Percentiles rank a stretch among this genome's conserved stretches.
Conservation (phyloP, 2,113 vertebrate species). For the Maccullochella peelii region DNA sequence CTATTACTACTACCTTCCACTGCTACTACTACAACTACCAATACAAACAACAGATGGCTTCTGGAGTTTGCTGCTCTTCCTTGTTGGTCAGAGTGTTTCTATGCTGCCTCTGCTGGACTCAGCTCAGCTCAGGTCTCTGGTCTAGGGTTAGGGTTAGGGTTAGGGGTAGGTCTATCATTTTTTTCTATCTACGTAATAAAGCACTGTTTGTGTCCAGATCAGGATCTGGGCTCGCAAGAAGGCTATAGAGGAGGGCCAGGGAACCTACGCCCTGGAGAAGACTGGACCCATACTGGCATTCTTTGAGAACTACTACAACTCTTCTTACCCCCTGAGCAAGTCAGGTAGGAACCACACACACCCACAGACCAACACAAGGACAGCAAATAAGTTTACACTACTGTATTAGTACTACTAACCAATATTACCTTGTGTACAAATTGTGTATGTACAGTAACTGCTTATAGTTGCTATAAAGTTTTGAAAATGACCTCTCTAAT, state of each 20-base stretch:
- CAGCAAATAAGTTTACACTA: not conserved
- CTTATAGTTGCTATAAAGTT: not conserved
- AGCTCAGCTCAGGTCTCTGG: not conserved
- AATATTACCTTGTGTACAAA: not conserved
- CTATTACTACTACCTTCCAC: no score
- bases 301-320: constrained; percentile 85
- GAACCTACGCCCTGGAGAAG: constrained; percentile 81
- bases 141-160: no score
- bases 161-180: no score
- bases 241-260: constrained; percentile 82
- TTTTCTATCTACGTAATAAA: not conserved
- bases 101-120: constrained; percentile 64
- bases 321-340: constrained; percentile 87
- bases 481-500: not conserved
- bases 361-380: not conserved
- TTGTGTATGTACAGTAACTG: not conserved
- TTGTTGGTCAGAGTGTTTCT: not conserved
- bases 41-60: not conserved
- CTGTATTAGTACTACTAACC: not conserved
- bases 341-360: constrained; percentile 83
- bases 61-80: not conserved
- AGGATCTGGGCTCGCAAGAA: constrained; percentile 91
- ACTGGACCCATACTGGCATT: constrained; percentile 88
- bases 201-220: constrained; percentile 80
- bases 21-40: not conserved